A percentile compares a stretch with the other conserved stretches of the same genome.
phyloP scores from a whole-genome alignment of 1,140 invertebrate genomes.

The Papilio dardanus region DNA sequence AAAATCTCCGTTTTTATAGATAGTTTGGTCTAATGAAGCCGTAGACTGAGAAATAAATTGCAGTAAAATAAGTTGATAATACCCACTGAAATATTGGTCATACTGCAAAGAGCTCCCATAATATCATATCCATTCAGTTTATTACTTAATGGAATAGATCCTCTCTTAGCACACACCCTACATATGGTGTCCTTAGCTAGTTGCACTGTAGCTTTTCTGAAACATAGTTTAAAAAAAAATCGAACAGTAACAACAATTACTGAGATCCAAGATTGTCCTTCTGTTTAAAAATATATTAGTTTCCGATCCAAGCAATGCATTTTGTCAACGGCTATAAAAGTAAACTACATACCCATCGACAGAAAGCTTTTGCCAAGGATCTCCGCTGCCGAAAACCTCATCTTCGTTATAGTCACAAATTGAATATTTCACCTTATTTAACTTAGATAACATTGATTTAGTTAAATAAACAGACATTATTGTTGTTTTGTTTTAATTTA shows the following conservation, averaged over 20 bases:
- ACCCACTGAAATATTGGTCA: slow-evolving; percentile 72
- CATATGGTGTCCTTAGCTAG: slow-evolving; percentile 71
- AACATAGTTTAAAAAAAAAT: slow-evolving; percentile 42
- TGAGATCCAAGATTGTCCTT: too few relatives aligned
- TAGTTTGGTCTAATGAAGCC: too few relatives aligned
- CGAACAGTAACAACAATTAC: not conserved
- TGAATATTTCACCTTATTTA: slow-evolving; percentile 62
- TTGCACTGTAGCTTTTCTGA: slow-evolving; percentile 56
- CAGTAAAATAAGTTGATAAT: slow-evolving; percentile 22
- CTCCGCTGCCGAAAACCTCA: slow-evolving; percentile 44
- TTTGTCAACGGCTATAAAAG: too few relatives aligned
- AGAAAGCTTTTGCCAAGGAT: slow-evolving; percentile 68
- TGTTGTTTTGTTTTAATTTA: slow-evolving; percentile 16
- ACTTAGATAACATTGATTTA: slow-evolving; percentile 67
- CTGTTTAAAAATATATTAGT: not conserved
- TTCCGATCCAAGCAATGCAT: not conserved
- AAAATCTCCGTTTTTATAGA: too few relatives aligned
- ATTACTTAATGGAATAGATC: slow-evolving; percentile 59
- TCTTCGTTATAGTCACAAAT: slow-evolving; percentile 48
- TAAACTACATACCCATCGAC: slow-evolving; percentile 53
- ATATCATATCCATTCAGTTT: slow-evolving; percentile 67
- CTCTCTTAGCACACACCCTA: slow-evolving; percentile 70
- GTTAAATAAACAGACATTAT: slow-evolving; percentile 72
- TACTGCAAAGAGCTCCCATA: slow-evolving; percentile 64
- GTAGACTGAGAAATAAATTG: not conserved